Conservation (phyloP, 2,888 invertebrate genomes). For the Caenorhabditis virilis region DNA sequence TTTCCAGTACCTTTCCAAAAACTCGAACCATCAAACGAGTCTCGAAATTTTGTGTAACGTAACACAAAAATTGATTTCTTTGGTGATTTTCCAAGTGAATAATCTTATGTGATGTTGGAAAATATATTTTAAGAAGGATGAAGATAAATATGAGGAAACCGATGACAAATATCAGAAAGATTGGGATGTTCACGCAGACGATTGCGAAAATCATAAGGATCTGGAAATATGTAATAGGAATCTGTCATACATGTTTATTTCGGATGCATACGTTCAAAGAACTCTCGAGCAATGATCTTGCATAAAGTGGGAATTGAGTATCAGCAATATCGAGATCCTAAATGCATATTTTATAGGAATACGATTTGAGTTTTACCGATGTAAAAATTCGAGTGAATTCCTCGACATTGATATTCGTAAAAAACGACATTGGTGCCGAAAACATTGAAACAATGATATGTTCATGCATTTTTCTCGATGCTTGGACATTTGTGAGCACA, state of each 20-base stretch:
- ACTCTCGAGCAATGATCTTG: constrained; percentile 47
- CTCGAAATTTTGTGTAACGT: constrained; percentile 31
- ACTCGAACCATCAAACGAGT: constrained; percentile 19
- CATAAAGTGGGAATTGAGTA: constrained; percentile 39
- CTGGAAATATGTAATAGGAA: constrained; percentile 12
- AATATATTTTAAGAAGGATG: constrained; percentile 81
- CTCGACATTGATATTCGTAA: constrained; percentile 67
- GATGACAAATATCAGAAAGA: constrained; percentile 44
- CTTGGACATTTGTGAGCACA: constrained; percentile 29
- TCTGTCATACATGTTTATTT: constrained; percentile 7
- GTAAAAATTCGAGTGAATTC: constrained; percentile 67
- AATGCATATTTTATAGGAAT: constrained; percentile 1
- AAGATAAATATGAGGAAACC: constrained; percentile 49
- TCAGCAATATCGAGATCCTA: constrained; percentile 59
- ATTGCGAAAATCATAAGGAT: constrained; percentile 41
- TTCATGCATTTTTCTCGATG: constrained; percentile 56
- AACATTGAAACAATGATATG: constrained; percentile 61
- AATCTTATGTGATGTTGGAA: constrained; percentile 84
- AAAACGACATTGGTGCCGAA: constrained; percentile 66
- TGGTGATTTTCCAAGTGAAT: constrained; percentile 45
- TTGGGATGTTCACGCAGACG: constrained; percentile 32
- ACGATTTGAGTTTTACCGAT: constrained; percentile 12
- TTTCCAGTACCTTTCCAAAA: constrained; percentile 23
- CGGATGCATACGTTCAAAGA: constrained; percentile 23
- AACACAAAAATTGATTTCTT: constrained; percentile 25